Percentiles rank a stretch among this genome's conserved stretches.
phyloP scores from a whole-genome alignment of 2,888 invertebrate genomes.

The Metallyticus violacea region DNA sequence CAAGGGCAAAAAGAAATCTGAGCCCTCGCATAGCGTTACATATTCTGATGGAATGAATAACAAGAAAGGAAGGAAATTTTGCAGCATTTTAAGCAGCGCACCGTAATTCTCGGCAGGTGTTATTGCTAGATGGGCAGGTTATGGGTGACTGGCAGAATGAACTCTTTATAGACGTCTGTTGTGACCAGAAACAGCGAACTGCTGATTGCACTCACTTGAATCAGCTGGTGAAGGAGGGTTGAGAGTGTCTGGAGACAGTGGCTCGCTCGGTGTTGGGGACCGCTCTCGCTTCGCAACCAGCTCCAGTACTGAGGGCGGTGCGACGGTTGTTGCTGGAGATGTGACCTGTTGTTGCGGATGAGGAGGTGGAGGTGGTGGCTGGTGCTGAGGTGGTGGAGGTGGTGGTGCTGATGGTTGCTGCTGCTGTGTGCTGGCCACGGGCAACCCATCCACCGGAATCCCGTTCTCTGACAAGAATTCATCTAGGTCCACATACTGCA shows the following conservation, averaged over 20 bases:
- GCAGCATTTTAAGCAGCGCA: too few species aligned
- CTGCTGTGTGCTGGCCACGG: constrained; percentile 9
- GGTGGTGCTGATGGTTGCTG: constrained; percentile 11
- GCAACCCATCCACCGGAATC: constrained; percentile 78
- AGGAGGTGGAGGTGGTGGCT: constrained; percentile 23
- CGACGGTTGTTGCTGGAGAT: constrained; percentile 11
- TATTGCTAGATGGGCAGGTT: too few species aligned
- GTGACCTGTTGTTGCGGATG: constrained; percentile 28
- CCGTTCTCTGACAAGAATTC: constrained; percentile 95
- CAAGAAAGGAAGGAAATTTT: too few species aligned
- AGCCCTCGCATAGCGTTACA: too few species aligned
- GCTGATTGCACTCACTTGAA: constrained; percentile 88
- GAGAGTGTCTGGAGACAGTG: constrained; percentile 81
- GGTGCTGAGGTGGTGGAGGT: constrained; percentile 43
- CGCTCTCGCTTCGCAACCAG: constrained; percentile 81
- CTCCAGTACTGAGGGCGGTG: constrained; percentile 53
- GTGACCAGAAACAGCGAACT: too few species aligned
- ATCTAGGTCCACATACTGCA: constrained; percentile 94
- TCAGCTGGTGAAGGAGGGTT: constrained; percentile 88
- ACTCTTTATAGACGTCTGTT: too few species aligned
- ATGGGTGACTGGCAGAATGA: too few species aligned
- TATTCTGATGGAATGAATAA: too few species aligned
- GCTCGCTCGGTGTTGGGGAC: constrained; percentile 75
- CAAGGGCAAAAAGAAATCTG: too few species aligned
- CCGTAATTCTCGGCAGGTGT: too few species aligned